Evolutionary conservation across 2,888 invertebrate genomes (phyloP), one percentile per base, ranked within the genome.

Genomic region (Scaptomyza flava): DNA sequence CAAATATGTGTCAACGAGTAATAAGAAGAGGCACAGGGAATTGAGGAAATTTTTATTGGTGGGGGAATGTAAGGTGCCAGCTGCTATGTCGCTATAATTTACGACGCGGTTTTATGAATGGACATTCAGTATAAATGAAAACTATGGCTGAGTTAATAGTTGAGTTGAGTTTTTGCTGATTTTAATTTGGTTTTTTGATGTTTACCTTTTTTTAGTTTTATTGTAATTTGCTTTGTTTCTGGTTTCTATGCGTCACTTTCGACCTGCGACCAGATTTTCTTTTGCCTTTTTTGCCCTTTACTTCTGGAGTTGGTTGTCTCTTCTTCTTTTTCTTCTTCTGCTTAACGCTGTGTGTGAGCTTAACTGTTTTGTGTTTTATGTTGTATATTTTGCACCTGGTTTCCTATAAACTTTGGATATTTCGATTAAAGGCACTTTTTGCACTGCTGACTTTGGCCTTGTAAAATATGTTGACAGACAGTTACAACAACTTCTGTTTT

Each of bases 41-140:
- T 11, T 2, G 8, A 5, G 27, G 3, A 11, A 31, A 12, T 38
- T 48, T 12, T 14, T 11, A 5, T 8, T 12, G 14, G 14, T 42
- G 42, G 9, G n/a, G 11, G 45, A 38, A 12, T 1, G 33, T 9
- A 9, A 31, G 47, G 41, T 53, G 53, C 60, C 74, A 75, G 62
- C 76, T 75, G 74, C 76, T 75, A 54, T 33, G 61, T 48, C 42
- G 61, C 48, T 47, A 52, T 56, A 58, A 45, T 30, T 63, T 47
- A 53, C 34, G 31, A 36, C 17, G 66, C 33, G 43, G 66, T 84
- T 84, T 81, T 84, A 84, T 81, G 81, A 81, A 81, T 81, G 79
- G 77, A 79, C 45, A 60, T 48, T 53, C 54, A 30, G 46, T 20
- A 58, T 36, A 34, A 17, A 52, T 45, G 36, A 43, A 50, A 50